phyloP scores from a whole-genome alignment of 2,113 vertebrate genomes.

The Centrocercus urophasianus region DNA sequence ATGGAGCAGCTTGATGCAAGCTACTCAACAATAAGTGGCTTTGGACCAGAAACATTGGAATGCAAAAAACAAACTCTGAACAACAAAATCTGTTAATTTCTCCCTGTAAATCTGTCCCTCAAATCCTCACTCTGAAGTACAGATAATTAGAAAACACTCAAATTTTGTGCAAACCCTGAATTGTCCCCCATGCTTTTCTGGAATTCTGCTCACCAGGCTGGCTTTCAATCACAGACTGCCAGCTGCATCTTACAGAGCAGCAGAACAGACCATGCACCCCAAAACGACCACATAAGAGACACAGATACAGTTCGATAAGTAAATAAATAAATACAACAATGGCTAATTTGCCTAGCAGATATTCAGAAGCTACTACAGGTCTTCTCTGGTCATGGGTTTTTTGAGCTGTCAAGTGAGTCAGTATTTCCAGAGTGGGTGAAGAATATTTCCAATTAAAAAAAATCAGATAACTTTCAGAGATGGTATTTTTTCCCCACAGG shows the following conservation, averaged over 20 bases:
- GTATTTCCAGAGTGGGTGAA: not conserved
- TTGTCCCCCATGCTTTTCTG: not conserved
- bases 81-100: not conserved
- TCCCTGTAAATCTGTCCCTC: not conserved
- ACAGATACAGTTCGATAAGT: not conserved
- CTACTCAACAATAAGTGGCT: not conserved
- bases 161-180: not conserved
- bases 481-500: not conserved
- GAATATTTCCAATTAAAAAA: not conserved
- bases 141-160: not conserved
- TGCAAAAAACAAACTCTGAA: not conserved
- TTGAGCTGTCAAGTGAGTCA: conserved; percentile 19
- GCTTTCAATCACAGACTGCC: not conserved
- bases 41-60: not conserved
- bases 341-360: conserved; percentile 2
- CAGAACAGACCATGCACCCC: not conserved
- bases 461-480: not conserved
- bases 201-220: not conserved
- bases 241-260: not conserved
- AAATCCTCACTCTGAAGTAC: not conserved
- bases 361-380: not conserved
- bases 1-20: not conserved
- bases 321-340: not conserved
- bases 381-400: not conserved
- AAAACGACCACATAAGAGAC: not conserved